phyloP scores from a whole-genome alignment of 2,113 vertebrate genomes.

The Noctilio leporinus region DNA sequence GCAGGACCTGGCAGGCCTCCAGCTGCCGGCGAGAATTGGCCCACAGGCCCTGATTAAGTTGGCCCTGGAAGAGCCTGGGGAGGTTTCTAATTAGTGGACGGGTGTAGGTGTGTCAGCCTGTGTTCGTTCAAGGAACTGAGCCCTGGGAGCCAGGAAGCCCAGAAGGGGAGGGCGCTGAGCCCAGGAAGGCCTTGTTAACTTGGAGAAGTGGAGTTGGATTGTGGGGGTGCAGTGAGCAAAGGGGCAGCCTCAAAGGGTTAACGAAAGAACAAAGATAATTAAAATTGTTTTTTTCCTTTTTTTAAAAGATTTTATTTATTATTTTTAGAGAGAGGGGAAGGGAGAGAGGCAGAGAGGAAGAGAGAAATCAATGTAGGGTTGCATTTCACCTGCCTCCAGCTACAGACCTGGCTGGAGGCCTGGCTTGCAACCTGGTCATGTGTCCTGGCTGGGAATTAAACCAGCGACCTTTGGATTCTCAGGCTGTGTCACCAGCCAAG shows the following conservation, averaged over 20 bases:
- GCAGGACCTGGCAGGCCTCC: constrained; percentile 40
- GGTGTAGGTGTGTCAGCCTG: constrained; percentile 45
- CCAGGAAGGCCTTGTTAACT: background rate
- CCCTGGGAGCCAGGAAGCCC: background rate
- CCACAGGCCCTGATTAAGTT: background rate
- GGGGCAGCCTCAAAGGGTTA: background rate
- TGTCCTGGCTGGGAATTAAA: too few relatives aligned
- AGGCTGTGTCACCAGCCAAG: too few relatives aligned
- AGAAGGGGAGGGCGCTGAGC: background rate
- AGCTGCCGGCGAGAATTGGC: constrained; percentile 33
- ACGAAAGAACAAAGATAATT: background rate
- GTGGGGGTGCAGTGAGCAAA: background rate
- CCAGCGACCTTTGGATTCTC: too few relatives aligned
- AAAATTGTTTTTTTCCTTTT: too few relatives aligned
- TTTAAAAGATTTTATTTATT: too few relatives aligned
- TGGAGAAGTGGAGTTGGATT: background rate
- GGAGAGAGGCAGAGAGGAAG: too few relatives aligned
- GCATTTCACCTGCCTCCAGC: too few relatives aligned
- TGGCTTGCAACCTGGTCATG: too few relatives aligned
- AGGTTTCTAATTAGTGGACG: constrained; percentile 48
- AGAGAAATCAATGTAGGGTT: too few relatives aligned
- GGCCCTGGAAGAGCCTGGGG: constrained; percentile 18
- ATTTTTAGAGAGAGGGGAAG: too few relatives aligned
- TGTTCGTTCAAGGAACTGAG: constrained; percentile 25
- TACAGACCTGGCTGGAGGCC: too few relatives aligned